A percentile compares a stretch with the other conserved stretches of the same genome.
Conservation (phyloP, 2,888 invertebrate species). For the Melinopterus prodromus region DNA sequence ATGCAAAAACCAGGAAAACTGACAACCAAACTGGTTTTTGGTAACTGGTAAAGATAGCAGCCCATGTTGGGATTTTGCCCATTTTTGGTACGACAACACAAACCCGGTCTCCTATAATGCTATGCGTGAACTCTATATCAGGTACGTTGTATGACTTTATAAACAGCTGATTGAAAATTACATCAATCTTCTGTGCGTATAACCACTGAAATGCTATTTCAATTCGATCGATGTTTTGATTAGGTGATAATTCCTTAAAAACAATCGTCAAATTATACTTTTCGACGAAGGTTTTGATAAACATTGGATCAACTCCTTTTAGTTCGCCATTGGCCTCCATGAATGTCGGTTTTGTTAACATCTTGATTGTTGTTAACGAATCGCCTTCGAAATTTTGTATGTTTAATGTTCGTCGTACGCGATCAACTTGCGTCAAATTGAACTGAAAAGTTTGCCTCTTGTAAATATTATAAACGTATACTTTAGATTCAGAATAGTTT, state of each 20-base stretch:
- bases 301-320: slow-evolving; percentile 37
- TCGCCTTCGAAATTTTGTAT: background rate
- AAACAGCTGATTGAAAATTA: slow-evolving; percentile 58
- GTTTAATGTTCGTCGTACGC: background rate
- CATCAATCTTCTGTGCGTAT: slow-evolving; percentile 54
- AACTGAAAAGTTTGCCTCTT: background rate
- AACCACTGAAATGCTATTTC: slow-evolving; percentile 57
- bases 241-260: slow-evolving; percentile 34
- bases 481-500: background rate
- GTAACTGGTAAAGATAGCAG: slow-evolving; percentile 57
- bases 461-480: background rate
- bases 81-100: slow-evolving; percentile 60
- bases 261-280: slow-evolving; percentile 33
- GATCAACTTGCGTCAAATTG: background rate
- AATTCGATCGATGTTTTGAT: slow-evolving; percentile 44
- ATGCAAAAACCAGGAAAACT: slow-evolving; percentile 41
- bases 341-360: slow-evolving; percentile 33
- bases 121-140: slow-evolving; percentile 55
- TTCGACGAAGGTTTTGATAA: slow-evolving; percentile 34
- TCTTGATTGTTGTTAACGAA: slow-evolving; percentile 5
- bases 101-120: slow-evolving; percentile 57
- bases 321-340: slow-evolving; percentile 29
- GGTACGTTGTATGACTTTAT: slow-evolving; percentile 58
- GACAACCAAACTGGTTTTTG: slow-evolving; percentile 55
- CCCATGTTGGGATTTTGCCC: slow-evolving; percentile 56